These are phyloP conservation scores for Zaprionus davidi DNA, from an alignment of 1,140 invertebrate genomes.

Conservation along the genomic window DNA sequence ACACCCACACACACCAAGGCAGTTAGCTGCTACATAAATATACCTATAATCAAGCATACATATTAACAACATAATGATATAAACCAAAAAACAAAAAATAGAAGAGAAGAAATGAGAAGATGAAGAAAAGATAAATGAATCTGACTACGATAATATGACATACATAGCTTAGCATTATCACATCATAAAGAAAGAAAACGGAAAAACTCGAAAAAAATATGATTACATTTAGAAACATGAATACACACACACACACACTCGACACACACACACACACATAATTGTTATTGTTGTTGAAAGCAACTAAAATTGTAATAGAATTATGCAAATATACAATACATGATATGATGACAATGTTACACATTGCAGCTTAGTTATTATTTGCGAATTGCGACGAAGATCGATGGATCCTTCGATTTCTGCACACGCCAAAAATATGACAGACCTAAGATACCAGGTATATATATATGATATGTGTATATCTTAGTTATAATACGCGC, in stretches of 20 bases:
- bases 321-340: conserved; percentile 78
- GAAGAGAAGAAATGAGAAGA: conserved; percentile 1
- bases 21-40: conserved; percentile 43
- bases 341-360: conserved; percentile 75
- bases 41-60: conserved; percentile 68
- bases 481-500: conserved; percentile 17
- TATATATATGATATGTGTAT: conserved; percentile 22
- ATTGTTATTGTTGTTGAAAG: conserved; percentile 82
- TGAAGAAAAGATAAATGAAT: conserved; percentile 56
- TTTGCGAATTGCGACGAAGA: conserved; percentile 40
- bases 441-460: conserved; percentile 45
- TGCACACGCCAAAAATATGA: conserved; percentile 35
- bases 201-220: conserved; percentile 4
- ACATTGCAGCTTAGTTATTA: conserved; percentile 76
- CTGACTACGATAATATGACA: conserved; percentile 47
- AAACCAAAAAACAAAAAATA: conserved; percentile 45
- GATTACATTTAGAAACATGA: conserved; percentile 33
- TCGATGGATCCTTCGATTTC: conserved; percentile 3
- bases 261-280: conserved; percentile 59
- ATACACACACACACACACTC: conserved; percentile 54
- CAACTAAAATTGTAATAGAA: conserved; percentile 83
- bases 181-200: conserved; percentile 32
- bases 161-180: conserved; percentile 53
- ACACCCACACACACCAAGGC: conserved; percentile 29
- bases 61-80: conserved; percentile 50